A percentile compares a stretch with the other conserved stretches of the same genome.
Conservation (phyloP, 2,888 invertebrate species). For the Drosophila paucipuncta region DNA sequence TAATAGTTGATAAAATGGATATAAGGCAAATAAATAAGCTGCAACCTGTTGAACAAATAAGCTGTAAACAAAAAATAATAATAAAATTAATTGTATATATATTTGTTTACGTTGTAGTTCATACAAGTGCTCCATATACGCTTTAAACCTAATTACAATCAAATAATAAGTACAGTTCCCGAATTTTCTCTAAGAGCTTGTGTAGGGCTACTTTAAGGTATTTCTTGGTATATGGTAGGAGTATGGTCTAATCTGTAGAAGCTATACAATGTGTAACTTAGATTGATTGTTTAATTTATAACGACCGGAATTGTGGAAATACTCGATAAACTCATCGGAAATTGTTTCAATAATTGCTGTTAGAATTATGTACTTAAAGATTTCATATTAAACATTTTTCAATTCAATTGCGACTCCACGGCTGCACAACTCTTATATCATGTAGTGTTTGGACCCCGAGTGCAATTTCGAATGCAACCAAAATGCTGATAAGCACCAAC, state of each 20-base stretch:
- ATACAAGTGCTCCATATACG: background rate
- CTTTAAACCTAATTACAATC: background rate
- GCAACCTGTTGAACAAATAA: background rate
- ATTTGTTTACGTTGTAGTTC: background rate
- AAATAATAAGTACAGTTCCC: background rate
- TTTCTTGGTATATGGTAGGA: background rate
- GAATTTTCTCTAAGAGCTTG: background rate
- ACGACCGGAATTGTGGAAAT: conserved; percentile 15
- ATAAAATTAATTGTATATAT: background rate
- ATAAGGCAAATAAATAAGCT: background rate
- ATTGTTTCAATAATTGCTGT: conserved; percentile 8
- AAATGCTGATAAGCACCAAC: conserved; percentile 53
- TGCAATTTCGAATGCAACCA: conserved; percentile 39
- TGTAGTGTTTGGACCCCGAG: conserved; percentile 13
- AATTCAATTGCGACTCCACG: conserved; percentile 26
- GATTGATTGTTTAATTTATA: conserved; percentile 5
- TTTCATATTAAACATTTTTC: background rate
- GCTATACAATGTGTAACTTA: background rate
- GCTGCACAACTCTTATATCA: conserved; percentile 44
- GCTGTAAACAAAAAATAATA: background rate
- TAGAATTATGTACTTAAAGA: conserved; percentile 19
- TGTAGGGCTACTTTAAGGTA: background rate
- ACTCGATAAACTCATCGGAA: conserved; percentile 13
- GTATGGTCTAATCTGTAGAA: background rate
- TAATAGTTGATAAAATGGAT: background rate